phyloP scores from a whole-genome alignment of 2,888 invertebrate species.

The Pammene aurita region DNA sequence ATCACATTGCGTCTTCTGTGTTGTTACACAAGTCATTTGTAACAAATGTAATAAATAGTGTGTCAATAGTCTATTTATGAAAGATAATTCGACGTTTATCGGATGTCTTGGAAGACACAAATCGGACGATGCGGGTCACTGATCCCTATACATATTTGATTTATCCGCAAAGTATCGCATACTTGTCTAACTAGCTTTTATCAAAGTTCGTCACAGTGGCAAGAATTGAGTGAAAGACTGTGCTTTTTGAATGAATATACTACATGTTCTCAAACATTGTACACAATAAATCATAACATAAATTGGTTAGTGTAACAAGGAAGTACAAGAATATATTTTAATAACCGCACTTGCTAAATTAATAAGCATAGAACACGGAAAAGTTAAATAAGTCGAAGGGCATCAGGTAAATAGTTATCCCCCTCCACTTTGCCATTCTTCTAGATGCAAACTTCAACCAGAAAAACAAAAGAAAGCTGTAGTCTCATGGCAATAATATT shows the following conservation, averaged over 20 bases:
- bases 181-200: slow-evolving; percentile 17
- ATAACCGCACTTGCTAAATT: no score
- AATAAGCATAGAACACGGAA: no score
- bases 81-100: slow-evolving; percentile 51
- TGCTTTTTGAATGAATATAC: not conserved
- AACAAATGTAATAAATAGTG: slow-evolving; percentile 43
- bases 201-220: not conserved
- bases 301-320: not conserved
- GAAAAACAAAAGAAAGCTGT: slow-evolving; percentile 2
- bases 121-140: slow-evolving; percentile 49
- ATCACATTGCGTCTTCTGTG: slow-evolving; percentile 1
- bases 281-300: not conserved
- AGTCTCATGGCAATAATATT: not conserved
- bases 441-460: not conserved
- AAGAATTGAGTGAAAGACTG: not conserved
- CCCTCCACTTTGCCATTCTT: not conserved
- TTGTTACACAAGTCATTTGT: slow-evolving; percentile 25
- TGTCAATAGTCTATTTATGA: slow-evolving; percentile 49
- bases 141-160: slow-evolving; percentile 51
- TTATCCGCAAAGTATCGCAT: slow-evolving; percentile 9
- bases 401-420: no score
- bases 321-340: not conserved
- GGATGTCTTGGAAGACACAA: slow-evolving; percentile 44
- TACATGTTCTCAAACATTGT: not conserved
- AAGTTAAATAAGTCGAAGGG: no score